Base-by-base conservation (phyloP, 2,888 invertebrate species). In the Diarsia brunnea region DNA sequence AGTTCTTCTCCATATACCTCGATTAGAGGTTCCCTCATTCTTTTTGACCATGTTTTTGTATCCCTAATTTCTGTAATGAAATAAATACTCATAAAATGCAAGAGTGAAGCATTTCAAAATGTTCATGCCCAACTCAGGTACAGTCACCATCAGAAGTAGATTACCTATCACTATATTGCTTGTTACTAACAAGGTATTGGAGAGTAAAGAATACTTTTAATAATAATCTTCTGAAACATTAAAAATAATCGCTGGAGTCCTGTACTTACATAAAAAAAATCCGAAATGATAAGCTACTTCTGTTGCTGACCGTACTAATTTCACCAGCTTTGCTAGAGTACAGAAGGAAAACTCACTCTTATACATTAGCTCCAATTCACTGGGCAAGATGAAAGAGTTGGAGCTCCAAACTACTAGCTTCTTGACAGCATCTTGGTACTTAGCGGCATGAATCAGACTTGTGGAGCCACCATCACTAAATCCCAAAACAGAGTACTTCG, bases 401-500 rank as follows among this genome's bases (percentile, higher is more conserved):
- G 98, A 96, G 1, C 98, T 99, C 97, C 98, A 98, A 16, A 98
- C 96, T 0, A 99, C 97, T 74, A 99, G 93, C 90, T 98, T 98
- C 14, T 97, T 95, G 0, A 99, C 96, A 19, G 94, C 93, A 0
- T 97, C 95, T 0, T 98, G 97, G 93, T 98, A 97, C 75, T 97
- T 97, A 1, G 98, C 98, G 8, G 98, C 98, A n/a, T 98, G 91
- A 47, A 99, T 97, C 82, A 99, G 93, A n/a, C 97, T 97, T 0
- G 98, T 97, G 64, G 98, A 98, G 1, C 98, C 99, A 43, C 99
- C 99, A 94, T 98, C 98, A 94, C 98, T 98, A 98, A 99, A 99
- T 1, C 99, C 99, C 73, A 99, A 90, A 19, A 99, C 89, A 0
- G 98, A 98, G 93, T 97, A 98, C 86, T 97, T 97, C 0, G 97